Conservation (phyloP, 2,888 invertebrate genomes). For the Lasioglossum oenotherae region DNA sequence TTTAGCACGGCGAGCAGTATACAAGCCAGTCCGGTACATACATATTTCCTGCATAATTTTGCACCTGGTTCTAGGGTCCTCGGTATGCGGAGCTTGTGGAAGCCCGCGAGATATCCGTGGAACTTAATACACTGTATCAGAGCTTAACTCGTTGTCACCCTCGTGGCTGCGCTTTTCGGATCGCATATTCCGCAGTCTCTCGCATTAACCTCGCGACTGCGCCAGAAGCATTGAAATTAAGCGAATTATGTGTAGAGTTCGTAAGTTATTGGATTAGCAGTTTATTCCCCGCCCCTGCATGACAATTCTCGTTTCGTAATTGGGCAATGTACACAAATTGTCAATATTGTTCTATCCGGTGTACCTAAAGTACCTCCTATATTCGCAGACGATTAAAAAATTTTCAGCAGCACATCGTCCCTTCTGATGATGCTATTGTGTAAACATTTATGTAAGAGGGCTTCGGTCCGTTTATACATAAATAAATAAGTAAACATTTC, state of each 20-base stretch:
- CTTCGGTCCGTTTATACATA: too few species aligned
- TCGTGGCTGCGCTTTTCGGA: slow-evolving; percentile 35
- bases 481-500: too few species aligned
- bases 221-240: slow-evolving; percentile 22
- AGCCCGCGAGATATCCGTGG: slow-evolving; percentile 62
- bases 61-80: slow-evolving; percentile 27
- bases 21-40: slow-evolving; percentile 63
- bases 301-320: not conserved
- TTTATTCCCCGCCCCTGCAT: too few species aligned
- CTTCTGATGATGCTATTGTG: too few species aligned
- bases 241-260: not conserved
- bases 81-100: slow-evolving; percentile 59
- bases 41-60: slow-evolving; percentile 70
- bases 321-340: too few species aligned
- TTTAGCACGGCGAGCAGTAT: slow-evolving; percentile 65
- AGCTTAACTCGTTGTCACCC: slow-evolving; percentile 62
- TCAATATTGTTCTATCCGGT: too few species aligned
- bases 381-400: too few species aligned
- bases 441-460: too few species aligned
- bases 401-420: too few species aligned
- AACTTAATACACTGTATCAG: slow-evolving; percentile 59
- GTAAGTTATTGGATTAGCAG: not conserved
- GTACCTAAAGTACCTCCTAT: too few species aligned
- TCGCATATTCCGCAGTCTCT: slow-evolving; percentile 15
- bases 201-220: slow-evolving; percentile 21